Conservation (phyloP, 1,140 invertebrate genomes). For the Latrodectus geometricus region DNA sequence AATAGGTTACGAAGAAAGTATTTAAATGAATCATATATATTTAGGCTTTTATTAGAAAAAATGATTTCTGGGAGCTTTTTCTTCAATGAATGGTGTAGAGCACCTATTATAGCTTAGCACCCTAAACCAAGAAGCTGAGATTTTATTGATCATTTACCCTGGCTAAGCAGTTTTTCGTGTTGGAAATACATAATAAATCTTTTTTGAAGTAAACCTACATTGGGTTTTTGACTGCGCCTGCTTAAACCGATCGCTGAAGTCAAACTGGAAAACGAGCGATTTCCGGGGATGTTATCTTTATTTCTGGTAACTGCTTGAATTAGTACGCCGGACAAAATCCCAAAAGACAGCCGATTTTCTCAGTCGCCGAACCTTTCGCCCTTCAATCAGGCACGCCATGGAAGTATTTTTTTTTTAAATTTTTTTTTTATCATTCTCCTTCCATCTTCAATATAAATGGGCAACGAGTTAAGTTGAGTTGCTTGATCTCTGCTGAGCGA, state of each 20-base stretch:
- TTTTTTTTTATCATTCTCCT: background rate
- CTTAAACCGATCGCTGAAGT: background rate
- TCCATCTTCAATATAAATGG: too few species aligned
- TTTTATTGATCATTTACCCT: background rate
- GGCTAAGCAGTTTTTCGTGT: background rate
- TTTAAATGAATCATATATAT: too few species aligned
- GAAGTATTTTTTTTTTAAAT: background rate
- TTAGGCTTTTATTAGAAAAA: too few species aligned
- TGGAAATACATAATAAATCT: constrained; percentile 1
- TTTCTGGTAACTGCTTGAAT: background rate
- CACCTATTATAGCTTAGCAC: too few species aligned
- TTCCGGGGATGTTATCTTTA: constrained; percentile 9
- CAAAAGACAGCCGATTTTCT: constrained; percentile 23
- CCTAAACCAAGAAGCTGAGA: too few species aligned
- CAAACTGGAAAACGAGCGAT: constrained; percentile 8
- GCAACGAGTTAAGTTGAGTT: constrained; percentile 7
- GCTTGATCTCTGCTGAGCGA: background rate
- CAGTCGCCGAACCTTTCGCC: constrained; percentile 49
- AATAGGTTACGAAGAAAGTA: too few species aligned
- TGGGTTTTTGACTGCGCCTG: background rate
- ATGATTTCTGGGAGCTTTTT: too few species aligned
- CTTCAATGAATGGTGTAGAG: too few species aligned
- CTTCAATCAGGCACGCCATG: constrained; percentile 36
- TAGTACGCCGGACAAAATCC: constrained; percentile 29
- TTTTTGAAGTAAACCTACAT: background rate